Base-by-base conservation (phyloP, 2,797 vertebrate genomes). In the Furcifer pardalis region DNA sequence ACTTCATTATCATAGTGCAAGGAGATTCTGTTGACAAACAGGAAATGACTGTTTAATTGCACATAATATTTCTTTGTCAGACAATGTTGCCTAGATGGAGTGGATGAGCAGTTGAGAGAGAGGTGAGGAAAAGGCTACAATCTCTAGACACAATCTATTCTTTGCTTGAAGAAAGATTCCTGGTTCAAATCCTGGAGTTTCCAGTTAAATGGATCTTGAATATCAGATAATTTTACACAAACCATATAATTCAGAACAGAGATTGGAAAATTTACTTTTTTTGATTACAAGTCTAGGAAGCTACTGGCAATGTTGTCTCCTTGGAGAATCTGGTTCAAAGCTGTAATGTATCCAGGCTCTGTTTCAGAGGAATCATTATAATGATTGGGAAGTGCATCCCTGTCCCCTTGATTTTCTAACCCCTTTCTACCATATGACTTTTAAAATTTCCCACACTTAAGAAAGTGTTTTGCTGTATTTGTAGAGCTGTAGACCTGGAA, bases 1-100 rank as follows among this genome's bases (percentile, higher is more conserved):
- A 63, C 63, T 37, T 71, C 44, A 40, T 63, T 63, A 72, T 63
- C n/a, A 44, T 83, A 35, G 21, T 56, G 5, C 32, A 52, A 44
- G 73, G 30, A 72, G 44, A 79, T 42, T 79, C 21, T 73, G 23
- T 79, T 72, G 19, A 56, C 59, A 79, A 72, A 56, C 27, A 65
- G 23, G 37, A 79, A 37, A 69, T 75, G n/a, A 44, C 46, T 77
- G 44, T 78, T 79, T 35, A 82, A 77, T 65, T 15, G 80, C 35
- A 65, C 9, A 21, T 40, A 56, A 81, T 59, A 10, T 73, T 44
- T 78, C 62, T 69, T 6, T 9, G 23, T 79, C 56, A 74, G 13
- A n/a, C 56, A 59, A 0, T 12, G 60, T 42, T 75, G 37, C 25
- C 32, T 44, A 44, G 21, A 65, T 5, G 44, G 69, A 25, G 30